Base-by-base conservation (phyloP, 1,140 invertebrate species). In the Aphaenogaster rudis region DNA sequence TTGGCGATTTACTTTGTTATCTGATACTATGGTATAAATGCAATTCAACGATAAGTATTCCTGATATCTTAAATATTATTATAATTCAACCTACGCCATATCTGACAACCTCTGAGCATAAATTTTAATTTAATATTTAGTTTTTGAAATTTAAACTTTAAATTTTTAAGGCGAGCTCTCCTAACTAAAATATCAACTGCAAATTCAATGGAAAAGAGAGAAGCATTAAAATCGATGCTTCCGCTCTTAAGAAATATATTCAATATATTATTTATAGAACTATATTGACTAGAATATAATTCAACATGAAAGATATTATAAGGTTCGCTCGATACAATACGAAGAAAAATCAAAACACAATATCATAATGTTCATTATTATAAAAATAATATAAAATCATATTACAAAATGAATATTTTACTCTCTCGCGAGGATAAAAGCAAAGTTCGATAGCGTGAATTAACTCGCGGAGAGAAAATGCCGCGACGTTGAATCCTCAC, bases 1-100 rank as follows among this genome's bases (percentile, higher is more conserved):
- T 13, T 21, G 11, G 42, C 64, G 7, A 81, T 57, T 81, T n/a
- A 54, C 36, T 81, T 54, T 71, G 3, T 21, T 69, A 28, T 28
- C 28, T 50, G 28, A 48, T 69, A 39, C 2, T 1, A 2, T 33
- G 33, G 4, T 8, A 33, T 39, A 28, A 52, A 45, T 63, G 4
- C n/a, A 45, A 61, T 8, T 54, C 8, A 72, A 36, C 2, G 3
- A 6, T 21, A 11, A 1, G 28, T n/a, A 48, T 64, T 78, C 8
- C 28, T n/a, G n/a, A 45, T 48, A 63, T 48, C 8, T 63, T 36
- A 77, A 77, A 13, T 15, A 39, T 64, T 48, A 48, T 17, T 64
- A 77, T 57, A 57, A 59, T 76, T 39, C 7, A 61, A 71, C 3
- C 21, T 11, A 8, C 13, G 13, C 17, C 2, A 17, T 61, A 61